A percentile compares a stretch with the other conserved stretches of the same genome.
Conservation (phyloP, 1,140 invertebrate species). For the Onthophagus taurus region DNA sequence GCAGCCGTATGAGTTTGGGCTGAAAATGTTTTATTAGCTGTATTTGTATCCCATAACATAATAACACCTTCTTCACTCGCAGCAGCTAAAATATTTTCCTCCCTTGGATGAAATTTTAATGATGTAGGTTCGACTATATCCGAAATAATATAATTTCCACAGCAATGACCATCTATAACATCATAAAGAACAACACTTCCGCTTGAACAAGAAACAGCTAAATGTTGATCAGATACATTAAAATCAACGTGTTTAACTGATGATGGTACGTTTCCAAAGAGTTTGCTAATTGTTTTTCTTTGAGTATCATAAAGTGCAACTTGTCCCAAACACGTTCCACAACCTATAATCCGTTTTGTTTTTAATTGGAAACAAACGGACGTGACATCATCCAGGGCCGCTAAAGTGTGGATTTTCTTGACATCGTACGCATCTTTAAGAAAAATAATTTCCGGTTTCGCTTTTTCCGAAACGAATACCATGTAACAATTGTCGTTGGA, state of each 20-base stretch:
- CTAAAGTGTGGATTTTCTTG: slow-evolving; percentile 18
- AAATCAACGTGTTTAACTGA: slow-evolving; percentile 20
- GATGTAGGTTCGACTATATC: slow-evolving; percentile 3
- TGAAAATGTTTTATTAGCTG: slow-evolving; percentile 11
- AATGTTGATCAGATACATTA: slow-evolving; percentile 14
- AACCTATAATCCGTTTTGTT: slow-evolving; percentile 6
- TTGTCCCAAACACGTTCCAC: slow-evolving; percentile 9
- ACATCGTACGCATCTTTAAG: slow-evolving; percentile 19
- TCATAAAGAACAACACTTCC: slow-evolving; percentile 14
- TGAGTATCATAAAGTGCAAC: slow-evolving; percentile 25
- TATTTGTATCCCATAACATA: slow-evolving; percentile 20
- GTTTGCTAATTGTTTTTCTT: slow-evolving; percentile 17
- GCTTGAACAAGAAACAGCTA: slow-evolving; percentile 15
- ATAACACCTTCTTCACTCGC: slow-evolving; percentile 18
- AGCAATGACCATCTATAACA: slow-evolving; percentile 9
- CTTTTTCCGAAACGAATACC: slow-evolving; percentile 16
- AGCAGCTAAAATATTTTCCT: slow-evolving; percentile 13
- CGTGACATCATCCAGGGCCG: slow-evolving; percentile 12
- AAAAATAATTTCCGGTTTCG: slow-evolving; percentile 20
- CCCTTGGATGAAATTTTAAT: slow-evolving; percentile 17
- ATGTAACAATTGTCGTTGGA: slow-evolving; percentile 25
- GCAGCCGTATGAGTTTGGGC: slow-evolving; percentile 16
- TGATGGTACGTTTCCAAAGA: slow-evolving; percentile 12
- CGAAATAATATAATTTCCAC: slow-evolving; percentile 2
- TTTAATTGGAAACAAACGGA: slow-evolving; percentile 3